Evolutionary conservation across 2,113 vertebrate species (phyloP).

Genomic region (Electrona antarctica): DNA sequence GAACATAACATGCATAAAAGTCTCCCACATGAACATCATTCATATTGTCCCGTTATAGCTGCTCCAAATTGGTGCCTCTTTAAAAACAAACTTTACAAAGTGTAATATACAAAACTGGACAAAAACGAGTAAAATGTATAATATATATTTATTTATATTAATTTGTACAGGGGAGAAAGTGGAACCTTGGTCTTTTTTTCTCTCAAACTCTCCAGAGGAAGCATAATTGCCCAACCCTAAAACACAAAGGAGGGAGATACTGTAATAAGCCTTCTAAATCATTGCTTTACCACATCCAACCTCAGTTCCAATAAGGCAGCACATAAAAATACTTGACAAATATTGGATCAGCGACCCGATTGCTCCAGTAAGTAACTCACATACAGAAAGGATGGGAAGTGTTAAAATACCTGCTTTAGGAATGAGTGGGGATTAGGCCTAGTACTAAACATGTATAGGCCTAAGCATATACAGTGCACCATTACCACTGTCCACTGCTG

Average conservation of each 20-base stretch:
- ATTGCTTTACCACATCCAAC: slow-evolving; percentile 46
- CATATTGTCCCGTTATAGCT: slow-evolving; percentile 77
- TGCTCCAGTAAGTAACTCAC: slow-evolving; percentile 32
- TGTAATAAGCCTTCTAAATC: slow-evolving; percentile 38
- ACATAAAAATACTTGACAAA: slow-evolving; percentile 57
- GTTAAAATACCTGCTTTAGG: slow-evolving; percentile 46
- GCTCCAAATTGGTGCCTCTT: slow-evolving; percentile 71
- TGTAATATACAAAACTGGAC: slow-evolving; percentile 80
- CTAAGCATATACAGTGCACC: slow-evolving; percentile 16
- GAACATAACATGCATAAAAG: slow-evolving; percentile 77
- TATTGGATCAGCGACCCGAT: slow-evolving; percentile 42
- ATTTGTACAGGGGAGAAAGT: slow-evolving; percentile 82
- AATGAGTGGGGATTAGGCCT: slow-evolving; percentile 49
- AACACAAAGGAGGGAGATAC: slow-evolving; percentile 55
- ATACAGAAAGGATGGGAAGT: slow-evolving; percentile 17
- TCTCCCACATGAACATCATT: slow-evolving; percentile 77
- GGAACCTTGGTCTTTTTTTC: slow-evolving; percentile 75
- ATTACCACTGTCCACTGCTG: slow-evolving; percentile 11
- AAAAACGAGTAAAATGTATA: slow-evolving; percentile 80
- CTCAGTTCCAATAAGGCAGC: slow-evolving; percentile 71
- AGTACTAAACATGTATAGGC: slow-evolving; percentile 11
- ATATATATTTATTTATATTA: slow-evolving; percentile 83
- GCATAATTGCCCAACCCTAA: slow-evolving; percentile 46
- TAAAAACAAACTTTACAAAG: slow-evolving; percentile 77
- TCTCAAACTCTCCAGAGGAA: slow-evolving; percentile 57